Percentiles rank a stretch among this genome's conserved stretches.
phyloP scores from a whole-genome alignment of 1,140 invertebrate genomes.

The Hyles euphorbiae region DNA sequence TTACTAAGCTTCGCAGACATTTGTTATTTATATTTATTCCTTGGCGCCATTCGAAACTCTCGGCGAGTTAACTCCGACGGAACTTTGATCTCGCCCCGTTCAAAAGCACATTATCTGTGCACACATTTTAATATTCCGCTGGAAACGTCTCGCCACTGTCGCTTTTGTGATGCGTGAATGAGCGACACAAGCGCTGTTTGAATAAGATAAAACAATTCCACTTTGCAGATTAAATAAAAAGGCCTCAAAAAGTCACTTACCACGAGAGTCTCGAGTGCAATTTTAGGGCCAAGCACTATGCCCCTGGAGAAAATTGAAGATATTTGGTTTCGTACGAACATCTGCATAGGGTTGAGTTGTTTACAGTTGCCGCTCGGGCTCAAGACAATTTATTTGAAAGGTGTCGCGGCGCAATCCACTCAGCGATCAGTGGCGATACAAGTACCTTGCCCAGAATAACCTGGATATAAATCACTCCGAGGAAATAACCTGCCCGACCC shows the following conservation, averaged over 20 bases:
- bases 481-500: slow-evolving; percentile 41
- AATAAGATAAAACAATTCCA: slow-evolving; percentile 42
- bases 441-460: slow-evolving; percentile 41
- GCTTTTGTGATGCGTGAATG: no score
- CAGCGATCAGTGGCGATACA: slow-evolving; percentile 46
- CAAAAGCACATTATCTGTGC: not conserved
- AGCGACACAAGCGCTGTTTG: slow-evolving; percentile 9
- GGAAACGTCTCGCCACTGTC: not conserved
- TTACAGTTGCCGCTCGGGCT: slow-evolving; percentile 57
- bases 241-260: slow-evolving; percentile 39
- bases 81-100: slow-evolving; percentile 1
- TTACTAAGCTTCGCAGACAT: slow-evolving; percentile 49
- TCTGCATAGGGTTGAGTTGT: slow-evolving; percentile 66
- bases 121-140: slow-evolving; percentile 1
- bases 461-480: slow-evolving; percentile 56
- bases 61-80: not conserved
- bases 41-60: not conserved
- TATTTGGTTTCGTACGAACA: slow-evolving; percentile 52
- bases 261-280: slow-evolving; percentile 43
- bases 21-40: slow-evolving; percentile 19
- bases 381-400: slow-evolving; percentile 74
- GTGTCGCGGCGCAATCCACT: slow-evolving; percentile 68
- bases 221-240: slow-evolving; percentile 54
- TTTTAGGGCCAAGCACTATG: slow-evolving; percentile 38
- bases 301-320: slow-evolving; percentile 46